Conservation (phyloP, 2,113 vertebrate species). For the Prunella fulvescens region DNA sequence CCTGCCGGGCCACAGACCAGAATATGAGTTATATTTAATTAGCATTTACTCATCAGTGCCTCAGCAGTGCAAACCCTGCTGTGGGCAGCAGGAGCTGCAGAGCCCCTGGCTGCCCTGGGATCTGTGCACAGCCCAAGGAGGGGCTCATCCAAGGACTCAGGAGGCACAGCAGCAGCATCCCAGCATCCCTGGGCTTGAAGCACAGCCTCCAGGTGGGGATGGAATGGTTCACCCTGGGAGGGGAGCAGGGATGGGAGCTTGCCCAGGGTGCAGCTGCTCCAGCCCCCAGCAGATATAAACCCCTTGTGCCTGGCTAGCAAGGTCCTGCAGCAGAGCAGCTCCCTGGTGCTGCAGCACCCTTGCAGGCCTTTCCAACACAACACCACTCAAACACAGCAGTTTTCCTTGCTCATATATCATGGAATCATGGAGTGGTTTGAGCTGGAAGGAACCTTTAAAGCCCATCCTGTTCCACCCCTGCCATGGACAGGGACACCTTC, state of each 20-base stretch:
- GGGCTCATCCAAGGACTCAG: fast-evolving
- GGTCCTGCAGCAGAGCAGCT: not conserved
- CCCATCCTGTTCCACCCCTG: fast-evolving
- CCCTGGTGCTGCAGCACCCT: not conserved
- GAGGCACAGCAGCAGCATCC: not conserved
- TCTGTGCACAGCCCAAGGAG: not conserved
- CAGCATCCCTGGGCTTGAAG: not conserved
- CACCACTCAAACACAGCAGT: no score
- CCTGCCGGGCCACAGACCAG: not conserved
- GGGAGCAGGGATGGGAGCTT: not conserved
- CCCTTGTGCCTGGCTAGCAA: not conserved
- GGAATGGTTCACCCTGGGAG: fast-evolving
- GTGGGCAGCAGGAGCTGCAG: not conserved
- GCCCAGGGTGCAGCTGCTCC: fast-evolving
- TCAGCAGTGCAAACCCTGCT: not conserved
- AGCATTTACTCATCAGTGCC: not conserved
- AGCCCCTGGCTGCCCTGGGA: not conserved
- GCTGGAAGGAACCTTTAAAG: not conserved
- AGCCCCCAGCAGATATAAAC: not conserved
- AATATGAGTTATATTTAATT: not conserved
- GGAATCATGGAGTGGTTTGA: not conserved
- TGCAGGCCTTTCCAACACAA: not conserved
- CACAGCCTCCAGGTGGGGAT: fast-evolving
- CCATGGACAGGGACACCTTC: not conserved
- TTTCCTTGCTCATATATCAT: fast-evolving